Percentiles rank a stretch among this genome's conserved stretches.
phyloP scores from a whole-genome alignment of 2,113 vertebrate genomes.

The Pyrgilauda ruficollis region DNA sequence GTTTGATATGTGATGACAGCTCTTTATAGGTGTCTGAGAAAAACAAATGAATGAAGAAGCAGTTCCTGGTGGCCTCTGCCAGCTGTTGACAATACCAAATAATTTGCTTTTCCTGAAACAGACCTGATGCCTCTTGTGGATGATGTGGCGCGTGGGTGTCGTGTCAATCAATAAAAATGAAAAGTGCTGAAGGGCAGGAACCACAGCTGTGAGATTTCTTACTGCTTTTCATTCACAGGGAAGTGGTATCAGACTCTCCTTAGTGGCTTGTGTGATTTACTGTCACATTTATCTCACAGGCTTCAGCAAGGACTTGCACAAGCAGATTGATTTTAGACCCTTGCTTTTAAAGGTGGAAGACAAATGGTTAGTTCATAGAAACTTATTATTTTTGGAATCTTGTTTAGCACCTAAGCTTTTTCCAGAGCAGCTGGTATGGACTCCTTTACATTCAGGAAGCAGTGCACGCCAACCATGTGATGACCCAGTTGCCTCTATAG shows the following conservation, averaged over 20 bases:
- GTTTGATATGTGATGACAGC: slow-evolving; percentile 33
- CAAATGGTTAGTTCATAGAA: neutral
- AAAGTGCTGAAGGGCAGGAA: slow-evolving; percentile 54
- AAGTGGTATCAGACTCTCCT: slow-evolving; percentile 8
- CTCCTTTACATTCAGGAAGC: neutral
- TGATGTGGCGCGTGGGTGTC: slow-evolving; percentile 14
- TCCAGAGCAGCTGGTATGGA: neutral
- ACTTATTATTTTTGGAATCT: neutral
- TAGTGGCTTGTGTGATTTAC: slow-evolving; percentile 6
- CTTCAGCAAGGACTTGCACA: neutral
- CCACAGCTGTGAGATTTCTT: slow-evolving; percentile 63
- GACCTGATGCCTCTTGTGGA: slow-evolving; percentile 28
- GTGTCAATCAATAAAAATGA: slow-evolving; percentile 54
- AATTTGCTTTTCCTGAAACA: slow-evolving; percentile 36
- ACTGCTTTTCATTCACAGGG: slow-evolving; percentile 57
- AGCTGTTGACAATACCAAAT: slow-evolving; percentile 45
- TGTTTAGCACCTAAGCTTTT: neutral
- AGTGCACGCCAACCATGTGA: neutral
- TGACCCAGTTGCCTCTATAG: neutral
- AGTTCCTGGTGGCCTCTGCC: slow-evolving; percentile 55
- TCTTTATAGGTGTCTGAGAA: slow-evolving; percentile 47
- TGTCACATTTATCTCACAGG: neutral
- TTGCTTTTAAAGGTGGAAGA: neutral
- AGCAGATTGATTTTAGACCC: neutral
- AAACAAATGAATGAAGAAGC: slow-evolving; percentile 59